Evolutionary conservation across 1,140 invertebrate species (phyloP).

Genomic region (Heliconius hermathena): DNA sequence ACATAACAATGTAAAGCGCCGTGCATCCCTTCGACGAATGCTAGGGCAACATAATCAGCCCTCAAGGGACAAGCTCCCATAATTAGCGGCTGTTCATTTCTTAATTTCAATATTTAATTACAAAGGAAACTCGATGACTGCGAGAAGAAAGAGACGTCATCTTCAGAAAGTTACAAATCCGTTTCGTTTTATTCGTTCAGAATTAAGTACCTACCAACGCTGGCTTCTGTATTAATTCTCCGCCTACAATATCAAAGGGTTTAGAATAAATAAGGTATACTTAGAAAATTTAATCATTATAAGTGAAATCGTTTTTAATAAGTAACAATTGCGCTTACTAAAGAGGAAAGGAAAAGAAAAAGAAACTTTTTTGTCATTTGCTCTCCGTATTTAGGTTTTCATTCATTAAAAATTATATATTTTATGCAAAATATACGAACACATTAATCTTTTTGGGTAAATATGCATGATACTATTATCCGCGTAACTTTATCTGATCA

Average conservation of each 20-base stretch:
- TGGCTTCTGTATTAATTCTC: conserved; percentile 66
- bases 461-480: conserved; percentile 48
- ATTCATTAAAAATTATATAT: conserved; percentile 25
- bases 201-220: conserved; percentile 50
- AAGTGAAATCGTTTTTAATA: not conserved
- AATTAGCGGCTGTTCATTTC: conserved; percentile 83
- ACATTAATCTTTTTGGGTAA: conserved; percentile 35
- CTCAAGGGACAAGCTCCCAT: conserved; percentile 80
- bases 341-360: not conserved
- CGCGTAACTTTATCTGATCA: conserved; percentile 70
- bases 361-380: not conserved
- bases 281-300: not conserved
- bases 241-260: conserved; percentile 61
- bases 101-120: conserved; percentile 84
- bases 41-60: conserved; percentile 75
- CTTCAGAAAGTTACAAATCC: conserved; percentile 73
- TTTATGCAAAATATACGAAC: conserved; percentile 36
- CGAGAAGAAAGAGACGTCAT: conserved; percentile 77
- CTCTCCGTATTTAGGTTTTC: not conserved
- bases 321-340: too few species aligned
- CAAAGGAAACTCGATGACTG: conserved; percentile 81
- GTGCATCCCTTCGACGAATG: conserved; percentile 71
- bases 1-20: conserved; percentile 56
- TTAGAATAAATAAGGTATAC: conserved; percentile 20
- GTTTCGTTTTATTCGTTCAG: conserved; percentile 74